Base-by-base conservation (phyloP, 2,888 invertebrate genomes). In the Orthosia cruda region DNA sequence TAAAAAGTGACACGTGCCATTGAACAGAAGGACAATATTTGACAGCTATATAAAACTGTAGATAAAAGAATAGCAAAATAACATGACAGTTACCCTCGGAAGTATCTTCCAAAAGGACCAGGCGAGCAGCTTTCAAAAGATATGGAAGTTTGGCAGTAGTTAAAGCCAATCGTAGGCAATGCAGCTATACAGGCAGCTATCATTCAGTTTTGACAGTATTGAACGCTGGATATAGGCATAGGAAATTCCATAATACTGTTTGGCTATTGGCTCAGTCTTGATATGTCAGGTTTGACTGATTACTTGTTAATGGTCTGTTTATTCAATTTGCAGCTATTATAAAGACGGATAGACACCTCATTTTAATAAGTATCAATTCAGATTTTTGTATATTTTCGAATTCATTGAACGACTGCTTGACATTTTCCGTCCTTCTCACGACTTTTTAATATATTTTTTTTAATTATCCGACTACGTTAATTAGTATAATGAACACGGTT, bases 151-250 rank as follows among this genome's bases (percentile, higher is more conserved):
- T 47, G 40, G 13, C 50, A 9, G 40, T 67, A 49, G 70, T 74
- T 63, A 71, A 78, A 83, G n/a, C 54, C 61, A 18, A 26, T 26
- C 3, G 26, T 26, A 26, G 26, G 26, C 26, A 26, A 26, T 57
- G n/a, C 26, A 0, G 4, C 69, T 75, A 13, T 54, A 40, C 5
- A 65, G 50, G 32, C 61, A 65, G 32, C 45, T 69, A 23, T 40
- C 18, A 26, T 23, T 16, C 11, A 61, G 67, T 72, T 71, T 68
- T 74, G 64, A 82, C 50, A 59, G 58, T 71, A 79, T 79, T 83
- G 71, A 54, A 61, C 45, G 40, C 13, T 32, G n/a, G 3, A 68
- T 67, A 26, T 26, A 26, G 26, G 65, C 13, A 77, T 65, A 26
- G 52, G 47, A 54, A 58, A 71, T 58, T 65, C 61, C 23, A 55